Evolutionary conservation across 2,113 vertebrate species (phyloP).

Genomic region (Silurus glanis): DNA sequence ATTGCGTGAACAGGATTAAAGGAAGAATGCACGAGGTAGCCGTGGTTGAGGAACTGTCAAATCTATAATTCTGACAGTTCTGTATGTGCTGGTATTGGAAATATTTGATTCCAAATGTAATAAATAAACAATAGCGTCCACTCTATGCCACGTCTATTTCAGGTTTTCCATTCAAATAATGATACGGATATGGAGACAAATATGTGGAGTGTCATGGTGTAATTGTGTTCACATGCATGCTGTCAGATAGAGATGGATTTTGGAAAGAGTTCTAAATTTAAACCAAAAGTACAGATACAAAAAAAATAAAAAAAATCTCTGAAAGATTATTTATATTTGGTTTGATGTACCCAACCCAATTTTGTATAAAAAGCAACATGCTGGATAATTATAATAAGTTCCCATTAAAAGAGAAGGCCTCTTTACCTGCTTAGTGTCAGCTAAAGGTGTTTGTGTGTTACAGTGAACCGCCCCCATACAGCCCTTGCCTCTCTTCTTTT

Average conservation of each 20-base stretch:
- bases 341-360: background rate
- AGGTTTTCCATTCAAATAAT: background rate
- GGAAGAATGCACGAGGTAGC: background rate
- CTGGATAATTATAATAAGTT: background rate
- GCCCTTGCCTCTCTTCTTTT: constrained; percentile 33
- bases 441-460: constrained; percentile 53
- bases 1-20: background rate
- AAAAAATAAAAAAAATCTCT: background rate
- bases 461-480: constrained; percentile 28
- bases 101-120: background rate
- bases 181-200: background rate
- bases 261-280: background rate
- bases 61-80: background rate
- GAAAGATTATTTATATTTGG: background rate
- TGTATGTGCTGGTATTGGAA: background rate
- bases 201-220: background rate
- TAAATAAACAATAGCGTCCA: background rate
- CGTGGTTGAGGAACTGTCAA: background rate
- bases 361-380: background rate
- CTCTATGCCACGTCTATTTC: background rate
- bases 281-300: background rate
- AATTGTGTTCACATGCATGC: background rate
- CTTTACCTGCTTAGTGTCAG: background rate
- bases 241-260: background rate
- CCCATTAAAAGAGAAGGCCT: background rate